Evolutionary conservation across 2,797 vertebrate genomes (phyloP), one percentile per base, ranked within the genome.

Genomic region (Amblyopsis hoosieri): DNA sequence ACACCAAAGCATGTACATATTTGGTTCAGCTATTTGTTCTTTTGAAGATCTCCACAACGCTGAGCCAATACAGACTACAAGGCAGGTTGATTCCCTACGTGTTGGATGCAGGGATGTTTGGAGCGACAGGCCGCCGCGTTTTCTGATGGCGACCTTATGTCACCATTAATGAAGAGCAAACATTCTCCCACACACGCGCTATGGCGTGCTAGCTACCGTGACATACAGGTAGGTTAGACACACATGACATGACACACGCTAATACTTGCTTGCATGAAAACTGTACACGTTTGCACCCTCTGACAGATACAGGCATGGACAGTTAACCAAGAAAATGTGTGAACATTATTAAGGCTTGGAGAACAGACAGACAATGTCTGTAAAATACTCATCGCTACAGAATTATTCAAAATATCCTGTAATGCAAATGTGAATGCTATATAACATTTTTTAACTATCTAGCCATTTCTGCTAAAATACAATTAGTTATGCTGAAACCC

Each of bases 111-210:
- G 64, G 46, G 68, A 49, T 51, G 48, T 69, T 64, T 69, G 47
- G 37, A 54, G 55, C 70, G 53, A 48, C 72, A 55, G 48, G 60
- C 66, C 49, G 14, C 23, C 64, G 56, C 55, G 46, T 72, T 58
- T 83, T 52, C 53, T 64, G 55, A 58, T 64, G 58, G 53, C 78
- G 78, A 87, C 74, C 72, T 72, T 71, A 74, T 76, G 67, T 76
- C 78, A 66, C 67, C 68, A 72, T 62, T 84, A 81, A 86, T 84
- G 70, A 86, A 79, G 65, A 78, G 74, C 78, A 84, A 74, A 74
- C 56, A 66, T 62, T 53, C 19, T 31, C 68, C 55, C 60, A 9
- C 60, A 46, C 57, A 12, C 47, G 37, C 17, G 19, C 50, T 47
- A 47, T 0, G 10, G 12, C 14, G 54, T 54, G 47, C 53, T 14